A percentile compares a stretch with the other conserved stretches of the same genome.
These are phyloP conservation scores for Crotalus viridis DNA, from an alignment of 2,113 vertebrate genomes.

Conservation along the genomic window DNA sequence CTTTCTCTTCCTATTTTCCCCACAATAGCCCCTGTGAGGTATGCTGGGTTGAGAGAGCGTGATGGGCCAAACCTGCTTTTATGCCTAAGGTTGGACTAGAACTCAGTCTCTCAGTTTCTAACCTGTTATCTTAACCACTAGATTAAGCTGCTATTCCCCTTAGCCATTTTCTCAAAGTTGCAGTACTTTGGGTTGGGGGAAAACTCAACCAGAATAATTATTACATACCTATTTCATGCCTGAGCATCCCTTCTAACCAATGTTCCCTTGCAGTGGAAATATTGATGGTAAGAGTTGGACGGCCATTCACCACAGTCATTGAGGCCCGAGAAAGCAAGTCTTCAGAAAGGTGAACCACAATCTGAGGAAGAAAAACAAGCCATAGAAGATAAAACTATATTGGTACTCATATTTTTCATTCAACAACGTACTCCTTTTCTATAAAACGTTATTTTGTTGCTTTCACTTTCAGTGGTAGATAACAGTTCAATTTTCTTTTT, in stretches of 20 bases:
- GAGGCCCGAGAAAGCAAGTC: conserved; percentile 95
- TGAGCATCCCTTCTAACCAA: conserved; percentile 94
- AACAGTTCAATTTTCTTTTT: background rate
- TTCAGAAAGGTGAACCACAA: conserved; percentile 89
- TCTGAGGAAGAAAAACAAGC: conserved; percentile 67
- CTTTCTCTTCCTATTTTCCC: background rate
- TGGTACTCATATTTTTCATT: background rate
- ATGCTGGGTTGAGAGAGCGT: background rate
- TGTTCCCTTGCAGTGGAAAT: conserved; percentile 84
- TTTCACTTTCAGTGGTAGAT: background rate
- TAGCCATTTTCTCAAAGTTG: background rate
- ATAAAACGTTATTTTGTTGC: background rate
- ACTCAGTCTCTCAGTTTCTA: background rate
- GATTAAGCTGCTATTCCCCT: background rate
- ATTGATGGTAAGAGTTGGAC: conserved; percentile 90
- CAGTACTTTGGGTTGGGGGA: background rate
- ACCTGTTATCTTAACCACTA: background rate
- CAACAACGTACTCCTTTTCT: background rate
- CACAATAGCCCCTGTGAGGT: background rate
- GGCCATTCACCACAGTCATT: conserved; percentile 90
- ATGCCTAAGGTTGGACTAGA: background rate
- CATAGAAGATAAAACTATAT: conserved; percentile 23
- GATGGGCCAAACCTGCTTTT: background rate
- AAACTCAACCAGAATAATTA: background rate
- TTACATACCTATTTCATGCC: conserved; percentile 87